Base-by-base conservation (phyloP, 2,797 vertebrate species). In the Sebastes ruberrimus region DNA sequence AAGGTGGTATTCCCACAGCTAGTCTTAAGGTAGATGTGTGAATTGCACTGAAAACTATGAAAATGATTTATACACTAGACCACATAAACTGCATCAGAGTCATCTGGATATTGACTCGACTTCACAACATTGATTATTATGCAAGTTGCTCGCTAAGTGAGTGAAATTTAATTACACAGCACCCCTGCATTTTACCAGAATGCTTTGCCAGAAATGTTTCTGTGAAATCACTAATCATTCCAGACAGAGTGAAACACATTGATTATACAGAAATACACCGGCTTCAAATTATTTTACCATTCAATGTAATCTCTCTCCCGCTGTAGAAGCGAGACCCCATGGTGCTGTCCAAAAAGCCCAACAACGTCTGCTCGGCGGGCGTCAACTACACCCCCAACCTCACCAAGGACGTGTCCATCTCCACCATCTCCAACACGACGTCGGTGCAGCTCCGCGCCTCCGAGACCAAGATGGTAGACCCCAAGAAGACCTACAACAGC, bases 401-500 rank as follows among this genome's bases (percentile, higher is more conserved):
- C 81, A 97, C 96, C 78, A 97, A 97, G 92, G 97, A 98, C 80
- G 93, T 96, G 30, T 85, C 94, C 75, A 93, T 97, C 53, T 94
- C 97, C 71, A 97, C 96, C 63, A 96, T 97, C 77, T 95, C 96
- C 76, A 97, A 96, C 71, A 74, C 95, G 0, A 87, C 96, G 3
- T 86, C 96, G 1, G 92, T 94, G 81, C 95, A 96, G 76, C 94
- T 93, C 10, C 95, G 95, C n/a, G 62, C 95, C 42, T 33, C 95
- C 0, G 97, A 97, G 81, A 95, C 96, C 89, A 97, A 97, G 90
- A 85, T 94, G 1, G n/a, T 90, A 5, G 97, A 98, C 93, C 96
- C 92, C 69, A 98, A 97, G 95, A 99, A 98, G 94, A 98, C 97
- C 70, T 99, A 98, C 88, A 99, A 99, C 94, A 99, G 98, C 82